Evolutionary conservation across 2,113 vertebrate genomes (phyloP).

Genomic region (Cariama cristata): DNA sequence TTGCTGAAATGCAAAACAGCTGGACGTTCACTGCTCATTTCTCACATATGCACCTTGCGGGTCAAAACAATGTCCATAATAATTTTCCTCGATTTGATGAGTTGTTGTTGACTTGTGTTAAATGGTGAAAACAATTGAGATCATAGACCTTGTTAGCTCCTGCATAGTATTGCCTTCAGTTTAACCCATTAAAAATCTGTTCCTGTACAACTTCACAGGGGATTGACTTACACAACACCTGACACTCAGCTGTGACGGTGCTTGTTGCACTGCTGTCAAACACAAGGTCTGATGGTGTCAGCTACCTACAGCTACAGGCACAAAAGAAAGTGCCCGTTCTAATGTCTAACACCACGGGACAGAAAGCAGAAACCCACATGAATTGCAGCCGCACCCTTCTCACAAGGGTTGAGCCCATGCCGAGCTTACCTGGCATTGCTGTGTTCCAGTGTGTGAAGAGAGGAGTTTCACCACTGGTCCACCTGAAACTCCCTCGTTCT

Average conservation of each 20-base stretch:
- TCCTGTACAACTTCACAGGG: neutral
- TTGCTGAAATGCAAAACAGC: neutral
- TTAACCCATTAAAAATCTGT: neutral
- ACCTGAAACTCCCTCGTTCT: conserved; percentile 77
- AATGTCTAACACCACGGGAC: neutral
- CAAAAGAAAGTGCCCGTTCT: neutral
- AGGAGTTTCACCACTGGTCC: conserved; percentile 77
- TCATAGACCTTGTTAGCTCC: neutral
- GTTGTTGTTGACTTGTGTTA: neutral
- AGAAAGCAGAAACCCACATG: neutral
- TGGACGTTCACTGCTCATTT: neutral
- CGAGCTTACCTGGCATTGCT: conserved; percentile 87
- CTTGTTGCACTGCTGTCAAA: neutral
- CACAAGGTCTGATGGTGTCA: neutral
- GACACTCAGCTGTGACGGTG: neutral
- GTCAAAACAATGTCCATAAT: neutral
- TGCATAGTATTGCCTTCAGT: neutral
- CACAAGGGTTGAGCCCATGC: fast-evolving
- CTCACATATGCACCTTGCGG: neutral
- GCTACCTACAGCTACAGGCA: neutral
- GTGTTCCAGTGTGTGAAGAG: conserved; percentile 89
- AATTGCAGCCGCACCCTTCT: neutral
- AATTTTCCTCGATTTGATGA: neutral
- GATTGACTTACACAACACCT: neutral
- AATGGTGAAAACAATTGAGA: neutral